phyloP scores from a whole-genome alignment of 1,140 invertebrate species.

The Heliothis subflexa region DNA sequence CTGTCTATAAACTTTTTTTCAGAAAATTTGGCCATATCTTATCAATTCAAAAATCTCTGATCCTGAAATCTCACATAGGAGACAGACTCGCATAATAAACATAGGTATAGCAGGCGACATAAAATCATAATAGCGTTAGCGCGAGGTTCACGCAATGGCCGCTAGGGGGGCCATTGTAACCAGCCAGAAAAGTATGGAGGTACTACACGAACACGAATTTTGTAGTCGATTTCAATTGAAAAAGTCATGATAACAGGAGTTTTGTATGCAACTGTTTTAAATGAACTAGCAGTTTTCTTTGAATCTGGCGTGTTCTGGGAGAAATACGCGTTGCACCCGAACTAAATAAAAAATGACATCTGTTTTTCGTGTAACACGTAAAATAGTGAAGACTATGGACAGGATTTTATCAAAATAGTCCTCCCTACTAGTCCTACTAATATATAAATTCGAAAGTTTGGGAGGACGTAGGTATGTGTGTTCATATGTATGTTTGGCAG shows the following conservation, averaged over 20 bases:
- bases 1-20: too few relatives aligned
- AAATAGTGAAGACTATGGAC: too few relatives aligned
- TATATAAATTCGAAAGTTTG: too few relatives aligned
- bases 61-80: background rate
- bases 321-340: too few relatives aligned
- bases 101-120: constrained; percentile 34
- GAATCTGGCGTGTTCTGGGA: too few relatives aligned
- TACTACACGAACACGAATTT: background rate
- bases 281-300: too few relatives aligned
- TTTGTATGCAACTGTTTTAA: background rate
- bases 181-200: background rate
- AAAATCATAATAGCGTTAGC: constrained; percentile 39
- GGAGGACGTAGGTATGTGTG: too few relatives aligned
- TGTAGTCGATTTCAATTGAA: background rate
- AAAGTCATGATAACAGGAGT: background rate
- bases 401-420: background rate
- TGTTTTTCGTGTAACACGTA: too few relatives aligned
- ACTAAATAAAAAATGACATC: too few relatives aligned
- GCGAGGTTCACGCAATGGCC: constrained; percentile 22
- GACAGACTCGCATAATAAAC: constrained; percentile 2
- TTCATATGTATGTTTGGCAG: too few relatives aligned
- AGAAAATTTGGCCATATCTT: background rate
- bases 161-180: constrained; percentile 13
- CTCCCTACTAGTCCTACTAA: too few relatives aligned
- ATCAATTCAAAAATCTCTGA: background rate